Conservation (phyloP, 2,797 vertebrate genomes). For the Crenichthys baileyi region DNA sequence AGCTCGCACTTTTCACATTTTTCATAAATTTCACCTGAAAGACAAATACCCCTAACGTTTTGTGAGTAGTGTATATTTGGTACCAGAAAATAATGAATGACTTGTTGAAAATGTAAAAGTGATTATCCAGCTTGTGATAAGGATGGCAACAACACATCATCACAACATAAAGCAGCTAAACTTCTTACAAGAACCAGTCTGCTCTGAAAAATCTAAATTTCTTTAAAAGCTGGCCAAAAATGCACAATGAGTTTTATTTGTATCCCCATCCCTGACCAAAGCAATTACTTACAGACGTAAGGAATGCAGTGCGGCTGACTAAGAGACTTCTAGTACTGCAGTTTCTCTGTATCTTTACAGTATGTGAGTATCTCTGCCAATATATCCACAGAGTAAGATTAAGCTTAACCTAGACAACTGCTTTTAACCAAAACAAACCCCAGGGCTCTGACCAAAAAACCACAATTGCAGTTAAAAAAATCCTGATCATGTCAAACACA, state of each 20-base stretch:
- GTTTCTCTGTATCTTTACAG: neutral
- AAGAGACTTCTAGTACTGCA: conserved; percentile 1
- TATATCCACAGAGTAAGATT: conserved; percentile 16
- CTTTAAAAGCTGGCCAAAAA: conserved; percentile 1
- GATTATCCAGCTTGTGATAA: neutral
- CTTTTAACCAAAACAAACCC: conserved; percentile 8
- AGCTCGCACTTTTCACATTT: too few species aligned
- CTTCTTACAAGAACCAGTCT: neutral
- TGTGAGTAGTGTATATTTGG: neutral
- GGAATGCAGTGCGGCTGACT: conserved; percentile 52
- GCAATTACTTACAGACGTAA: conserved; percentile 38
- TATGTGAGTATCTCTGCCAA: conserved; percentile 17
- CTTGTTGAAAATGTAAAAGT: neutral
- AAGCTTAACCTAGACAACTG: conserved; percentile 30
- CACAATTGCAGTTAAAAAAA: neutral
- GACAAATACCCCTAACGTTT: too few species aligned
- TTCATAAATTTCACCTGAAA: too few species aligned
- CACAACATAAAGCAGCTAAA: neutral
- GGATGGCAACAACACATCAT: neutral
- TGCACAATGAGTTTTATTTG: neutral
- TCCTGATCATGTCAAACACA: neutral
- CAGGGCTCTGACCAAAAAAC: neutral
- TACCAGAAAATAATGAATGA: neutral
- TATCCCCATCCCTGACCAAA: conserved; percentile 2
- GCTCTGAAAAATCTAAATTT: neutral